A percentile compares a stretch with the other conserved stretches of the same genome.
phyloP scores from a whole-genome alignment of 2,888 invertebrate genomes.

The Cephus pygmeus region DNA sequence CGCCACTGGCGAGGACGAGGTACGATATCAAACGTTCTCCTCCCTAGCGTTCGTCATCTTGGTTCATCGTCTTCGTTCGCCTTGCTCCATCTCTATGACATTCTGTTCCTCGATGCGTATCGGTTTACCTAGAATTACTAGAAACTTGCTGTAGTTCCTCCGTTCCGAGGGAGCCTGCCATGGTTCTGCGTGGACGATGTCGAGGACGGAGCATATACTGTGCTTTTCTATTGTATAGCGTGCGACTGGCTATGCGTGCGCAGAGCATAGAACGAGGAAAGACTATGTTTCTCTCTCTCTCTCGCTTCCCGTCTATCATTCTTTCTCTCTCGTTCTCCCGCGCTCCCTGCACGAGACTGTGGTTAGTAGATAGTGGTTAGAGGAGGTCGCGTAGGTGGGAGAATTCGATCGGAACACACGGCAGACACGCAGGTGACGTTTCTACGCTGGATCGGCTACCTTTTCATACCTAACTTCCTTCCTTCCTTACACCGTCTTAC shows the following conservation, averaged over 20 bases:
- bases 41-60: conserved; percentile 33
- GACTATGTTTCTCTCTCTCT: conserved; percentile 16
- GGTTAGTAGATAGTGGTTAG: background rate
- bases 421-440: conserved; percentile 13
- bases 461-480: conserved; percentile 37
- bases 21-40: conserved; percentile 68
- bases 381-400: conserved; percentile 11
- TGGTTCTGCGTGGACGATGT: background rate
- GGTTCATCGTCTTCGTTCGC: conserved; percentile 11
- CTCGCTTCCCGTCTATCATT: background rate
- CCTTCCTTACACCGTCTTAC: conserved; percentile 29
- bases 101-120: background rate
- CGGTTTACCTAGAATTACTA: background rate
- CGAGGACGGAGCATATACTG: background rate
- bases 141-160: background rate
- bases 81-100: conserved; percentile 10
- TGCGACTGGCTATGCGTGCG: background rate
- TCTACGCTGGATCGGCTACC: conserved; percentile 15
- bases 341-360: background rate
- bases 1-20: conserved; percentile 96
- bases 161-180: background rate
- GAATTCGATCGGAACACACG: conserved; percentile 13
- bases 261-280: background rate
- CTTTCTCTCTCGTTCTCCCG: background rate
- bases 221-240: background rate